phyloP scores from a whole-genome alignment of 2,113 vertebrate genomes.

The Mesitornis unicolor region DNA sequence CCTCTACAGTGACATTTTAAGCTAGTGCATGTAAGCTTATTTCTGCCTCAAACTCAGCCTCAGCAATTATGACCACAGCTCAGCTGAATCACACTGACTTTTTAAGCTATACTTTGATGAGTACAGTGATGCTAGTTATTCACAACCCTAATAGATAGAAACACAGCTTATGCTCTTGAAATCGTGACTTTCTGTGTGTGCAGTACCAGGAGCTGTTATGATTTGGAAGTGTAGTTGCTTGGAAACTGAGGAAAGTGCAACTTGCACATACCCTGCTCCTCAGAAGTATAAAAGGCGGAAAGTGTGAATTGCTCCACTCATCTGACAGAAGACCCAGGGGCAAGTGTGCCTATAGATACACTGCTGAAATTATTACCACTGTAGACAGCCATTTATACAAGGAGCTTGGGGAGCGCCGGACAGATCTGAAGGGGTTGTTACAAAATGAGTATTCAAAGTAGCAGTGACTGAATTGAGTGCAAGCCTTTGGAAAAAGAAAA shows the following conservation, averaged over 20 bases:
- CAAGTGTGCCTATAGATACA: not conserved
- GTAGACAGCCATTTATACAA: not conserved
- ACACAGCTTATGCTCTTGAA: not conserved
- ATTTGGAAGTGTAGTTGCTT: not conserved
- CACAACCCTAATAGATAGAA: not conserved
- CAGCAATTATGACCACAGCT: not conserved
- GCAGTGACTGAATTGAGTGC: not conserved
- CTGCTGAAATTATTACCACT: not conserved
- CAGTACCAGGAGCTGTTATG: not conserved
- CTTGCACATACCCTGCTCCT: not conserved
- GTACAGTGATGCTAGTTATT: not conserved
- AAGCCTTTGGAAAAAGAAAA: not conserved
- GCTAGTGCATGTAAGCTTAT: not conserved
- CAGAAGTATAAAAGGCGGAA: not conserved
- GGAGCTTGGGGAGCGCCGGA: fast-evolving
- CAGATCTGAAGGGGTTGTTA: not conserved
- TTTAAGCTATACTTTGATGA: not conserved
- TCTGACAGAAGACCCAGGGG: not conserved
- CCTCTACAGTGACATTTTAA: not conserved
- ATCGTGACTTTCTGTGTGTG: not conserved
- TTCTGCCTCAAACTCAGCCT: not conserved
- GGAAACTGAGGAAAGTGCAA: not conserved
- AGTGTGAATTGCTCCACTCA: not conserved
- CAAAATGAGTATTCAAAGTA: not conserved
- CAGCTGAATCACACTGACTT: not conserved